Percentiles rank a stretch among this genome's conserved stretches.
These are phyloP conservation scores for Oikopleura albicans DNA, from an alignment of 23 tunicate genomes.

Conservation along the genomic window DNA sequence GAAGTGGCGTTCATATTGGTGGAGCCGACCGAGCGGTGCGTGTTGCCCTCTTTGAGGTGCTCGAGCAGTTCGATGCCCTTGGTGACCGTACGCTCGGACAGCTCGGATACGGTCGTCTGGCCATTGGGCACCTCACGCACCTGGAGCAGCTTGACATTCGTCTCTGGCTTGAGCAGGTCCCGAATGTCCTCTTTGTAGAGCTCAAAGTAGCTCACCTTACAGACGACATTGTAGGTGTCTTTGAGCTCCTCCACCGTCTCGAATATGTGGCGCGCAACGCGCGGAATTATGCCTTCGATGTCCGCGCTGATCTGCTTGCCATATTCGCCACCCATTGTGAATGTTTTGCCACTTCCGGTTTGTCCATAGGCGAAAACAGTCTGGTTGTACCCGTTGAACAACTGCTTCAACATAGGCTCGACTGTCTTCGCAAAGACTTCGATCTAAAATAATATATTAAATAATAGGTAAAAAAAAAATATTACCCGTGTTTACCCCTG, in stretches of 20 bases:
- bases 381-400: conserved; percentile 47
- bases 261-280: conserved; percentile 27
- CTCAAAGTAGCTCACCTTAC: conserved; percentile 20
- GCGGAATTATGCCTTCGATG: conserved; percentile 51
- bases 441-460: too few species aligned
- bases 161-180: conserved; percentile 34
- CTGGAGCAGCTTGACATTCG: conserved; percentile 19
- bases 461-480: too few species aligned
- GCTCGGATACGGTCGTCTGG: conserved; percentile 28
- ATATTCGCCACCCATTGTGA: conserved; percentile 39
- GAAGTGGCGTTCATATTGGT: conserved; percentile 83
- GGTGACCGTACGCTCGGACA: conserved; percentile 37
- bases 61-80: conserved; percentile 28
- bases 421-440: background rate
- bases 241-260: background rate
- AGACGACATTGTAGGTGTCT: background rate
- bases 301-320: background rate
- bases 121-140: conserved; percentile 63
- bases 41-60: conserved; percentile 49
- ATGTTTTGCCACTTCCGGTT: conserved; percentile 89
- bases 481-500: too few species aligned
- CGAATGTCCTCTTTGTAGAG: conserved; percentile 55
- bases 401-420: background rate
- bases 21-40: conserved; percentile 36
- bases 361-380: conserved; percentile 92